Evolutionary conservation across 2,888 invertebrate species (phyloP).

Genomic region (Andrena fulva): DNA sequence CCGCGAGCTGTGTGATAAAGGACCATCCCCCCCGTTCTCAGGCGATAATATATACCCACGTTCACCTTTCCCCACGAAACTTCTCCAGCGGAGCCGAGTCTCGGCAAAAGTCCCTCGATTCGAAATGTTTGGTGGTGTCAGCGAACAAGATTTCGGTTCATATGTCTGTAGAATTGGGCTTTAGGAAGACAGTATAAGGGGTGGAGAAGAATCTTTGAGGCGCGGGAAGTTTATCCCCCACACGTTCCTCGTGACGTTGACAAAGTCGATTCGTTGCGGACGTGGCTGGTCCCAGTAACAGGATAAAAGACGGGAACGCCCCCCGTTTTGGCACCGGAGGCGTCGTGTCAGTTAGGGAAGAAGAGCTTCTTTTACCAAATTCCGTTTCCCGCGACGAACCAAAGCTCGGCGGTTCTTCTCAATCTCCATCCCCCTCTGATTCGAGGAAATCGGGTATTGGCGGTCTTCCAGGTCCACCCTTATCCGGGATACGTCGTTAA

Average conservation of each 20-base stretch:
- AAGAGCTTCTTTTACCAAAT: constrained; percentile 20
- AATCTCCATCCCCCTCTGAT: constrained; percentile 19
- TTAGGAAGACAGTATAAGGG: not conserved
- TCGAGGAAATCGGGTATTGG: constrained; percentile 63
- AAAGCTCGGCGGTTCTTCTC: not conserved
- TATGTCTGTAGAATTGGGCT: too few species aligned
- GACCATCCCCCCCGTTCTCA: constrained; percentile 8
- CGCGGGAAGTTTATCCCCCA: constrained; percentile 18
- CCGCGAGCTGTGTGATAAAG: constrained; percentile 25
- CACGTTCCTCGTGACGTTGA: constrained; percentile 48
- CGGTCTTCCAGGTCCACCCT: constrained; percentile 65
- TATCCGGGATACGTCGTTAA: constrained; percentile 61
- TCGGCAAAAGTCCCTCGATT: not conserved
- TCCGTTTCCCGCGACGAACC: constrained; percentile 37
- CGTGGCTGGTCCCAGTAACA: constrained; percentile 31
- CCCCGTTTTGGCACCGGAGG: constrained; percentile 23
- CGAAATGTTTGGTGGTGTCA: not conserved
- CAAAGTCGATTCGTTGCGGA: constrained; percentile 39
- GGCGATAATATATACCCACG: constrained; percentile 14
- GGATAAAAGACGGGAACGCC: constrained; percentile 22
- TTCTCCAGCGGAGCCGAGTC: not conserved
- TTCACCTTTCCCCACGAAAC: not conserved
- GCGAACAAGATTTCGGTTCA: too few species aligned
- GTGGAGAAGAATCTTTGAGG: not conserved
- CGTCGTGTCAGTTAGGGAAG: constrained; percentile 11